phyloP scores from a whole-genome alignment of 2,113 vertebrate species.

The Dipodomys spectabilis region DNA sequence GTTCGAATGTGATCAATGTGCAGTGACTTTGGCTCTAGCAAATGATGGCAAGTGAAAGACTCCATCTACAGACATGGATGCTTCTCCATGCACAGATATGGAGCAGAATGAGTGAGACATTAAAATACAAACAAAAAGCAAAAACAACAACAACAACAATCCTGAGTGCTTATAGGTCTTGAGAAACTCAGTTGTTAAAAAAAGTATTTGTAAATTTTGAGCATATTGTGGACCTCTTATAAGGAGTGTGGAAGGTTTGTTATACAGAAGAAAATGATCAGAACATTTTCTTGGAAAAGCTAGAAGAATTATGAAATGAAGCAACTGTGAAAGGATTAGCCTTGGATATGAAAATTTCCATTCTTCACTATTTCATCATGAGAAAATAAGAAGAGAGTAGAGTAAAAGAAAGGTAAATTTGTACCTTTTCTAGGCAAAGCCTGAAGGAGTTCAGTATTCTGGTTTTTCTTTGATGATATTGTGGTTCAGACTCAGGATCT shows the following conservation, averaged over 20 bases:
- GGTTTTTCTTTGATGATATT: too few relatives aligned
- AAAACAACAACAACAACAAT: neutral
- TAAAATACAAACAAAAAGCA: neutral
- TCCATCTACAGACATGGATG: neutral
- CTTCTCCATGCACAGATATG: neutral
- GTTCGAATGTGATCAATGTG: neutral
- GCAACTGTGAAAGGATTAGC: neutral
- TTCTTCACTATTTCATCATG: neutral
- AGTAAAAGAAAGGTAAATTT: neutral
- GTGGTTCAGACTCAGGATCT: too few relatives aligned
- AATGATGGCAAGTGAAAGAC: neutral
- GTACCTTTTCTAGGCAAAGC: neutral
- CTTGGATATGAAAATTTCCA: neutral
- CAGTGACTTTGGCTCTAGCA: neutral
- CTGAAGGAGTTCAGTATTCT: neutral
- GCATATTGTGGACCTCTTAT: neutral
- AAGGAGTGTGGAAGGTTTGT: neutral
- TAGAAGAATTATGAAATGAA: neutral
- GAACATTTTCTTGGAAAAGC: neutral
- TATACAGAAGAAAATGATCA: neutral
- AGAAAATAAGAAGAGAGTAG: neutral
- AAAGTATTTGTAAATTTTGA: neutral
- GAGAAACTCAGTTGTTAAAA: neutral
- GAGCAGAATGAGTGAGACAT: neutral
- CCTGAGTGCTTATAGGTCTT: neutral